Evolutionary conservation across 2,888 invertebrate genomes (phyloP), one percentile per base, ranked within the genome.

Genomic region (Chironomus tentans): DNA sequence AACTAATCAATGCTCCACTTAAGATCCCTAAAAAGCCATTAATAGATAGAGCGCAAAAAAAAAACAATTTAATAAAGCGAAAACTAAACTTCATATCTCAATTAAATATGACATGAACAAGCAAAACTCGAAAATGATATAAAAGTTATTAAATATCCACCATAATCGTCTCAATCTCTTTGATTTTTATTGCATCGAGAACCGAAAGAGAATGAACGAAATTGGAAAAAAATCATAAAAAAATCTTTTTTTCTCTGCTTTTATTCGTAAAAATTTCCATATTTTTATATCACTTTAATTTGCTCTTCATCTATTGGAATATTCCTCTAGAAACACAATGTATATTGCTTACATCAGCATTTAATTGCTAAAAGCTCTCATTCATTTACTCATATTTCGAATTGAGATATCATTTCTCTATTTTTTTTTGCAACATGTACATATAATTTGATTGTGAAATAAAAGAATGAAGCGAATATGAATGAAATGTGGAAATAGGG

Each of bases 251-350:
- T 6, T 5, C 28, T 6, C 28, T 28, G 38, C 38, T 38, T 38
- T 2, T 22, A 47, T 24, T 47, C 15, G 74, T 46, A 65, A 13
- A 74, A 74, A 65, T 74, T 74, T 74, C 74, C 72, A 72, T 72
- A 50, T 46, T 74, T 72, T 72, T 15, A 46, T 47, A 13, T 72
- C 68, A 21, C 28, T 56, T 72, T 72, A 61, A 61, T 61, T 72
- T 72, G 15, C 56, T n/a, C 13, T 61, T 18, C 15, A 13, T 50
- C 50, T 50, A 13, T 50, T 22, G 47, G 74, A 74, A 74, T 65
- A 65, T 21, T 15, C 15, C 3, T 28, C 28, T 28, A 71, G 61
- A 28, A 28, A 10, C 56, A 56, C 21, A 38, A 68, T 18, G 10
- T 65, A 13, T 74, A 46, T 46, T 68, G 74, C 68, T 74, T 74